A percentile compares a stretch with the other conserved stretches of the same genome.
phyloP scores from a whole-genome alignment of 64 coral and sea anemone species.

The Pocillopora damicornis region DNA sequence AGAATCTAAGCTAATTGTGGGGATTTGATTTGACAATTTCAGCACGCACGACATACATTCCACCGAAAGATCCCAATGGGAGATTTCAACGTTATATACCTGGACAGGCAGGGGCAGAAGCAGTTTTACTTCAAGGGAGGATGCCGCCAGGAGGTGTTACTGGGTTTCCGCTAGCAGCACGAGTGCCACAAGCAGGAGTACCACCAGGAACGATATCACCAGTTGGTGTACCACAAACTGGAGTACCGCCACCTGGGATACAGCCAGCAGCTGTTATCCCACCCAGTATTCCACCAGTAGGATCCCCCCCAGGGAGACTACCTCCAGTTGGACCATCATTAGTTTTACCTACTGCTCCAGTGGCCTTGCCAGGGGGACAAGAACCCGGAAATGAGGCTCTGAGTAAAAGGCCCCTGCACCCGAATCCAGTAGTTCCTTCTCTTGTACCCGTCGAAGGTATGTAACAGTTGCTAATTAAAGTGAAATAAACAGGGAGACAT shows the following conservation, averaged over 20 bases:
- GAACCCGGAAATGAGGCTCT: background rate
- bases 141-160: background rate
- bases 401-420: background rate
- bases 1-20: too few species aligned
- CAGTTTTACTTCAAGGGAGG: too few species aligned
- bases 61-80: conserved; percentile 30
- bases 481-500: too few species aligned
- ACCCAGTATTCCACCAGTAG: too few species aligned
- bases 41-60: conserved; percentile 51
- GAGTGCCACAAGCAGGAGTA: background rate
- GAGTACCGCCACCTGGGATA: background rate
- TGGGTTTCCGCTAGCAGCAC: background rate
- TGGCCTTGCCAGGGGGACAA: background rate
- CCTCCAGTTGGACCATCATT: background rate
- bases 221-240: background rate
- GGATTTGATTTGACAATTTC: background rate
- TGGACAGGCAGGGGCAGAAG: background rate
- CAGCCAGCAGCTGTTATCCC: background rate
- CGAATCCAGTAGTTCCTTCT: background rate
- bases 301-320: background rate
- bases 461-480: background rate
- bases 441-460: conserved; percentile 1
- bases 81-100: background rate
- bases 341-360: background rate
- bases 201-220: background rate